Evolutionary conservation across 2,113 vertebrate genomes (phyloP).

Genomic region (Varanus komodoensis): DNA sequence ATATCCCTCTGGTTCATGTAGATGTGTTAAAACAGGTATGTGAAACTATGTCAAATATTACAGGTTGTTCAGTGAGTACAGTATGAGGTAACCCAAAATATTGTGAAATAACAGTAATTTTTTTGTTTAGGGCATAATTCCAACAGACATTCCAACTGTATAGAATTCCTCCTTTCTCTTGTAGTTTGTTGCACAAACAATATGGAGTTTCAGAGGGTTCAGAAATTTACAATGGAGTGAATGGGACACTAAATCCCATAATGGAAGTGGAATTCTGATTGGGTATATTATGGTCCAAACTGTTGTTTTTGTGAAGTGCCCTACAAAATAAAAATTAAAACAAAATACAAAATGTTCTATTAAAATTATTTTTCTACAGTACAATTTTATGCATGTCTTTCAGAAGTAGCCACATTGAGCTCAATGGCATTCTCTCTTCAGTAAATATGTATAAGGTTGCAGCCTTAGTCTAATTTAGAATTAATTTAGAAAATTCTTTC

Average conservation of each 20-base stretch:
- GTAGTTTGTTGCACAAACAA: background rate
- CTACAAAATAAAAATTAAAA: slow-evolving; percentile 21
- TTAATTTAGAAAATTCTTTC: slow-evolving; percentile 75
- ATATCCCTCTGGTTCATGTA: too few relatives aligned
- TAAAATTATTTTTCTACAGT: slow-evolving; percentile 7
- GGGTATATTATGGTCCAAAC: background rate
- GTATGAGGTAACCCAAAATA: background rate
- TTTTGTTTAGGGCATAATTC: too few relatives aligned
- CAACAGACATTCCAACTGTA: too few relatives aligned
- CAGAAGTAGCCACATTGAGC: background rate
- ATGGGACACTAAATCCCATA: background rate
- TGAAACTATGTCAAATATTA: too few relatives aligned
- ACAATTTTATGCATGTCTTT: background rate
- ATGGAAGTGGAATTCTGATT: too few relatives aligned
- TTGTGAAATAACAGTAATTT: background rate
- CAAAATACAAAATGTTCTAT: background rate
- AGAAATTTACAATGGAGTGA: background rate
- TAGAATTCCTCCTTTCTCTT: too few relatives aligned
- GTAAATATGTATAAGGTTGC: background rate
- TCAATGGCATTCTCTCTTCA: background rate
- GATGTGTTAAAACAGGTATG: background rate
- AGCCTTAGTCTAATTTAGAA: slow-evolving; percentile 41
- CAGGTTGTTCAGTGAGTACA: background rate
- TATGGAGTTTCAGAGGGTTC: background rate
- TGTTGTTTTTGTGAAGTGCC: background rate